These are phyloP conservation scores for Ceratosolen fusciceps DNA, from an alignment of 1,140 invertebrate species.

Conservation along the genomic window DNA sequence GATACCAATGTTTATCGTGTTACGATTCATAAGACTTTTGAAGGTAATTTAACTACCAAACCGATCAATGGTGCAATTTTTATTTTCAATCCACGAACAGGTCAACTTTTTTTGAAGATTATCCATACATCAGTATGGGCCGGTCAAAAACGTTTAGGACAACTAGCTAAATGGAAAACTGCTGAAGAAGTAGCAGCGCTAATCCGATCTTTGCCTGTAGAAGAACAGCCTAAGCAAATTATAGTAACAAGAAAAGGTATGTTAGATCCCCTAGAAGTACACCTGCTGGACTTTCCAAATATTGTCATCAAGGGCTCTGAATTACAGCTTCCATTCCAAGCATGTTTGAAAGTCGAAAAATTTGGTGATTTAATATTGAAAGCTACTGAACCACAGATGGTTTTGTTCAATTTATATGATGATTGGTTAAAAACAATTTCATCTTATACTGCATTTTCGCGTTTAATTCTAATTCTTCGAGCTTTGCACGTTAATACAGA, in stretches of 20 bases:
- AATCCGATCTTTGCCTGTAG: slow-evolving; percentile 98
- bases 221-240: slow-evolving; percentile 99
- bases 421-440: slow-evolving; percentile 99
- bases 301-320: slow-evolving; percentile 99
- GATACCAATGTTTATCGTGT: slow-evolving; percentile 99
- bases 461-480: slow-evolving; percentile 95
- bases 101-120: slow-evolving; percentile 99
- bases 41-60: slow-evolving; percentile 99
- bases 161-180: slow-evolving; percentile 99
- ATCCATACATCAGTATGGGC: slow-evolving; percentile 99
- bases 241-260: slow-evolving; percentile 99
- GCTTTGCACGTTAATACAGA: slow-evolving; percentile 99
- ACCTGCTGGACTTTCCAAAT: slow-evolving; percentile 99
- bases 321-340: slow-evolving; percentile 98
- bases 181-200: slow-evolving; percentile 99
- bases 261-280: slow-evolving; percentile 99
- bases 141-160: slow-evolving; percentile 93
- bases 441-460: slow-evolving; percentile 96
- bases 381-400: slow-evolving; percentile 99
- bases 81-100: slow-evolving; percentile 99
- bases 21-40: slow-evolving; percentile 99
- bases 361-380: slow-evolving; percentile 99
- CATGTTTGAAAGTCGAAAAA: slow-evolving; percentile 98
- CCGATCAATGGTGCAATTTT: slow-evolving; percentile 99
- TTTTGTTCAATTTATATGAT: slow-evolving; percentile 99